These are phyloP conservation scores for Archips xylosteana DNA, from an alignment of 2,888 invertebrate species.

Conservation along the genomic window DNA sequence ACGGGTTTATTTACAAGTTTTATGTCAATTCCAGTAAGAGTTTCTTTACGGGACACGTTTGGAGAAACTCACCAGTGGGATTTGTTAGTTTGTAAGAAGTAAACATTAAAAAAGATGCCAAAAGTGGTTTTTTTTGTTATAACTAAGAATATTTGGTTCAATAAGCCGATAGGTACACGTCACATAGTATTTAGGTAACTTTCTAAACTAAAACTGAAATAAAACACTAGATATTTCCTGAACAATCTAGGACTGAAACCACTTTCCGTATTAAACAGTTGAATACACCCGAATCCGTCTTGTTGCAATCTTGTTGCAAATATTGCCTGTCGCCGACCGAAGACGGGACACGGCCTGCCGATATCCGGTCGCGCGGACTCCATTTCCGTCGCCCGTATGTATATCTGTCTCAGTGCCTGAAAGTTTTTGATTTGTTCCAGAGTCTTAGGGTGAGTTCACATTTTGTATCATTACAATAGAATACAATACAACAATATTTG, in stretches of 20 bases:
- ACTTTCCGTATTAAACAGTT: slow-evolving; percentile 2
- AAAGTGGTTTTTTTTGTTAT: neutral
- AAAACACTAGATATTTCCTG: neutral
- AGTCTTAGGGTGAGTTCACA: too few species aligned
- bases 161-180: too few species aligned
- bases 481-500: too few species aligned
- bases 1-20: slow-evolving; percentile 42
- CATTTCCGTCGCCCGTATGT: slow-evolving; percentile 55
- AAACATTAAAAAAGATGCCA: neutral
- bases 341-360: slow-evolving; percentile 51
- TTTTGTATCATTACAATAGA: too few species aligned
- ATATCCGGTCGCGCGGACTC: slow-evolving; percentile 60
- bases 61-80: slow-evolving; percentile 19
- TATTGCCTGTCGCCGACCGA: slow-evolving; percentile 24
- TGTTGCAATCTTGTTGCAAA: slow-evolving; percentile 33
- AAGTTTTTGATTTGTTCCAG: neutral
- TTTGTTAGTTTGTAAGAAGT: slow-evolving; percentile 32
- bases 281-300: slow-evolving; percentile 13
- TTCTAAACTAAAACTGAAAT: neutral
- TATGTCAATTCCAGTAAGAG: slow-evolving; percentile 35
- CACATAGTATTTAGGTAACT: neutral
- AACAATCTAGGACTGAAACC: neutral
- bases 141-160: too few species aligned
- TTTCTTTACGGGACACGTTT: slow-evolving; percentile 37
- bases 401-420: slow-evolving; percentile 43